Evolutionary conservation across 2,797 vertebrate species (phyloP), one percentile per base, ranked within the genome.

Genomic region (Sardinella longiceps): DNA sequence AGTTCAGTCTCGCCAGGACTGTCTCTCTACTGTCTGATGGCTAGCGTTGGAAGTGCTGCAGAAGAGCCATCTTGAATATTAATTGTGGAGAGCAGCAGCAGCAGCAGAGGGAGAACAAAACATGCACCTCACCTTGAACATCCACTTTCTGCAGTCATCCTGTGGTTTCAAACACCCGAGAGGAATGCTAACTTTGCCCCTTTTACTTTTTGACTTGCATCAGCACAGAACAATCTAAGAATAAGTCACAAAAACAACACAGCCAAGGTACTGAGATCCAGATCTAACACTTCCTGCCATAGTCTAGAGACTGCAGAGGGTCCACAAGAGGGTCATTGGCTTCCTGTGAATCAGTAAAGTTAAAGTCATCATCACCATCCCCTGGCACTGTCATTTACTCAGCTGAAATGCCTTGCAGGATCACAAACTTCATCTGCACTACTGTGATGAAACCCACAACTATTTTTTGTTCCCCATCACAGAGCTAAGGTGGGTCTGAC

Each of bases 161-260:
- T 39, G 33, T 39, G 70, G 33, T 77, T 37, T 77, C 18, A 20
- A 23, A 77, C n/a, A 10, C 70, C 70, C 33, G 10, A 43, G 70
- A 77, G 70, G 70, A 43, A 77, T 39, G 70, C 33, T 43, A 77
- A 37, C 70, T 77, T 77, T 39, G 18, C 3, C 70, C 66, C 37
- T 77, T 77, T 77, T 11, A 39, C 37, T 77, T 77, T 77, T 77
- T 23, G 37, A 37, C 70, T 77, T 5, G 7, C 70, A 77, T 77
- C 70, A 77, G 70, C 70, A 77, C 33, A 77, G 70, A 5, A n/a
- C 33, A 77, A 77, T 39, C 70, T 77, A 77, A 77, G 70, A 77
- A 77, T 77, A 77, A 77, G 43, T 43, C 70, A 23, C 6, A 39
- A 43, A 30, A 77, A 77, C 70, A 77, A 77, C 43, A 39, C 70